A percentile compares a stretch with the other conserved stretches of the same genome.
phyloP scores from a whole-genome alignment of 2,113 vertebrate genomes.

The Larimichthys crocea region DNA sequence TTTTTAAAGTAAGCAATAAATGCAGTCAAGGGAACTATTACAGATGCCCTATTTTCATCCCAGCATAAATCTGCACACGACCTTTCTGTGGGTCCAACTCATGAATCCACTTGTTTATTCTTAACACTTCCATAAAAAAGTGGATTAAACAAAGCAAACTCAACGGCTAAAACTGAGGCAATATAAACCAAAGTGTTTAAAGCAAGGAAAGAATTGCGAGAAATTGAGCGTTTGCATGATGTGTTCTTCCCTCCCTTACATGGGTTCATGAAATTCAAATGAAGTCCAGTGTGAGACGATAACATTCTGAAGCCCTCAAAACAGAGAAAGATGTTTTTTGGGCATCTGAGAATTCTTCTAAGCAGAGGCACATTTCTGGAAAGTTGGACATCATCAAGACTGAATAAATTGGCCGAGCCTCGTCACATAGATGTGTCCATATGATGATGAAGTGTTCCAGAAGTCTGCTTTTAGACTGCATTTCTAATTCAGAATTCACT shows the following conservation, averaged over 20 bases:
- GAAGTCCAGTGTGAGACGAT: constrained; percentile 36
- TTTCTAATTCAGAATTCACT: constrained; percentile 26
- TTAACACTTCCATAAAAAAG: constrained; percentile 72
- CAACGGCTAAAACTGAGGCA: constrained; percentile 56
- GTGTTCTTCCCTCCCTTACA: constrained; percentile 50
- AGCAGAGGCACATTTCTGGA: constrained; percentile 3
- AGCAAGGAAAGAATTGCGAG: constrained; percentile 40
- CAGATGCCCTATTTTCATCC: constrained; percentile 76
- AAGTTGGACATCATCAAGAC: constrained; percentile 42
- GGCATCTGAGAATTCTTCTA: constrained; percentile 20
- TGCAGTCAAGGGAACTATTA: constrained; percentile 81
- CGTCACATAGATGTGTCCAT: neutral
- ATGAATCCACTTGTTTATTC: constrained; percentile 82
- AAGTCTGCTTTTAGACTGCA: constrained; percentile 22
- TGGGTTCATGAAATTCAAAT: constrained; percentile 63
- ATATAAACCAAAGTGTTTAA: constrained; percentile 61
- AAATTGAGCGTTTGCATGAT: constrained; percentile 36
- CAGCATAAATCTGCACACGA: constrained; percentile 74
- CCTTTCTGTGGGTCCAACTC: constrained; percentile 74
- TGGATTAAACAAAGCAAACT: constrained; percentile 75
- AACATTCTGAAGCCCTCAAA: constrained; percentile 40
- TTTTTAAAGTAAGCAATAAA: constrained; percentile 89
- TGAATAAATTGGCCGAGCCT: constrained; percentile 18
- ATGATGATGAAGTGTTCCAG: constrained; percentile 17
- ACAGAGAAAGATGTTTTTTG: constrained; percentile 32